Evolutionary conservation across 1,140 invertebrate genomes (phyloP).

Genomic region (Aplysia californica): DNA sequence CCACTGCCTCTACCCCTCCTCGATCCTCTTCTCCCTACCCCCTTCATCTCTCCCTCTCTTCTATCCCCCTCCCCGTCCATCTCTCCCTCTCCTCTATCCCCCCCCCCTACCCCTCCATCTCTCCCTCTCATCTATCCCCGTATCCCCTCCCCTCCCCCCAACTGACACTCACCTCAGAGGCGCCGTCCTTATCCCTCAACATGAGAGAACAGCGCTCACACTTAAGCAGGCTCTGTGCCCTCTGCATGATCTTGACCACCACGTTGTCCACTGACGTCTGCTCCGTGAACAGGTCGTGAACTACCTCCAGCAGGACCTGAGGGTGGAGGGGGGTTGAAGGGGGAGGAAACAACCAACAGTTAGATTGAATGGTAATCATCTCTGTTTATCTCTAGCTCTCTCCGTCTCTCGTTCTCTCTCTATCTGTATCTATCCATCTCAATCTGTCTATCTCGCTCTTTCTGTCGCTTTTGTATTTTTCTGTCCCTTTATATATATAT

Average conservation of each 20-base stretch:
- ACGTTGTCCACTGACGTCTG: constrained; percentile 93
- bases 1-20: not conserved
- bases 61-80: not conserved
- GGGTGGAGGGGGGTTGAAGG: not conserved
- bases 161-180: constrained; percentile 40
- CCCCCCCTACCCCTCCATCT: not conserved
- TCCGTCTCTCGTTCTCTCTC: not conserved
- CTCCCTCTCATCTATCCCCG: not conserved
- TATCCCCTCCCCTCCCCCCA: not conserved
- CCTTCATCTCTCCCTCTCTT: not conserved
- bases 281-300: constrained; percentile 90
- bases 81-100: not conserved
- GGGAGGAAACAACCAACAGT: not conserved
- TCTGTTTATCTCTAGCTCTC: not conserved
- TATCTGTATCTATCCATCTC: not conserved
- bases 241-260: constrained; percentile 95
- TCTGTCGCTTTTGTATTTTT: not conserved
- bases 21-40: not conserved
- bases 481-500: too few species aligned
- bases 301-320: constrained; percentile 85
- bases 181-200: constrained; percentile 51
- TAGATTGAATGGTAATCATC: not conserved
- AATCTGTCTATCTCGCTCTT: not conserved
- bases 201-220: constrained; percentile 87
- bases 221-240: constrained; percentile 89